Evolutionary conservation across 2,113 vertebrate genomes (phyloP), one percentile per base, ranked within the genome.

Genomic region (Stictonetta naevosa): DNA sequence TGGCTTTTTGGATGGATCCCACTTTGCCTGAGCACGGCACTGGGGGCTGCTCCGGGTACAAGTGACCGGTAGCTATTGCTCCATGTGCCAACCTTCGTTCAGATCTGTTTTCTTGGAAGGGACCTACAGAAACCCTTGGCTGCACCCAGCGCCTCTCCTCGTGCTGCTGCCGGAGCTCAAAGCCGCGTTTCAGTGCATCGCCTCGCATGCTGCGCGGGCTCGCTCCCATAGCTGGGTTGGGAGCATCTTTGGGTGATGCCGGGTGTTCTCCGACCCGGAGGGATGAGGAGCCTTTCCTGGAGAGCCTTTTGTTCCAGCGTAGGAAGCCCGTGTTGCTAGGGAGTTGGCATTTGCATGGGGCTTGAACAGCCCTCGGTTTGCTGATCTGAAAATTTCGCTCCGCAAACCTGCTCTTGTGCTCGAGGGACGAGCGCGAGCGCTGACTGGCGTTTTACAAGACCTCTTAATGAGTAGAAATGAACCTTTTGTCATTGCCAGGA

Each of bases 251-350:
- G 50, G 1, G 3, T 60, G 66, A 62, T 79, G 52, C 59, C 58
- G 76, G 80, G 72, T 28, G 85, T 92, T 60, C 64, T 80, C 71
- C n/a, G 53, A 66, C 64, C 85, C 75, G 4, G 9, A 46, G 71
- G 89, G 79, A 93, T 9, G 71, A 73, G 52, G 76, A 94, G 66
- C 33, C 77, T 82, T 56, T 68, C 86, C 82, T 63, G 76, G 71
- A 73, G 90, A 82, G 93, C 90, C 88, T 71, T 71, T 88, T 88
- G 84, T 86, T 62, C 81, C 76, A 55, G 81, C 73, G 44, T 52
- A 44, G 81, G 81, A 62, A 92, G 81, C 71, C 20, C 13, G 71
- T 68, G 90, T 82, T 94, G 93, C 93, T 78, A 73, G 66, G 93
- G 81, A 89, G 82, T 53, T 59, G 76, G 87, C 78, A 80, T 80